Conservation (phyloP, 1,140 invertebrate genomes). For the Drosophila pallidifrons region DNA sequence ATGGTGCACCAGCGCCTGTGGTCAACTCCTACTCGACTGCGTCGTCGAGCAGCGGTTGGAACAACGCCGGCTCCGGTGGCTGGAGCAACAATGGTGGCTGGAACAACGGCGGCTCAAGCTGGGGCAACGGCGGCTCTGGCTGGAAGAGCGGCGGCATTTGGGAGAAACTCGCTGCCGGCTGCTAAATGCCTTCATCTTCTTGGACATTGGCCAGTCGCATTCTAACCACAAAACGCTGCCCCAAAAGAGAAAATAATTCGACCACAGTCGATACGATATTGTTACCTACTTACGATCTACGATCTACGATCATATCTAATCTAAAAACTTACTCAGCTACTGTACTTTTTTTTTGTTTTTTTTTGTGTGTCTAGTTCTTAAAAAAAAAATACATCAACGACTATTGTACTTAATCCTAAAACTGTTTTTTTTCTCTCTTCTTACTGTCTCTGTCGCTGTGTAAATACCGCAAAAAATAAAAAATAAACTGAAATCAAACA, state of each 20-base stretch:
- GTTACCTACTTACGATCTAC: conserved; percentile 26
- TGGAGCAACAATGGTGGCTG: conserved; percentile 18
- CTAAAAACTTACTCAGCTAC: conserved; percentile 39
- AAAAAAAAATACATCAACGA: conserved; percentile 52
- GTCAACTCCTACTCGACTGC: conserved; percentile 42
- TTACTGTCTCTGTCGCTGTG: background rate
- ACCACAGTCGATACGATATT: conserved; percentile 18
- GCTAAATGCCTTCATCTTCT: conserved; percentile 39
- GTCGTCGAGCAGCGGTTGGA: conserved; percentile 41
- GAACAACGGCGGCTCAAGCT: conserved; percentile 31
- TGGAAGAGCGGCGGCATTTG: conserved; percentile 78
- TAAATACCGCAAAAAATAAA: conserved; percentile 14
- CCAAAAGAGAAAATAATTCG: background rate
- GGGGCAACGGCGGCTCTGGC: conserved; percentile 28
- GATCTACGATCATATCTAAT: conserved; percentile 14
- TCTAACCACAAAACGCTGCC: conserved; percentile 29
- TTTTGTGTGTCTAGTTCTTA: conserved; percentile 60
- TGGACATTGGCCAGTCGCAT: background rate
- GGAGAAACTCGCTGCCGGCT: conserved; percentile 71
- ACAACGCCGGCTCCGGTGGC: conserved; percentile 24
- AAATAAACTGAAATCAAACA: background rate
- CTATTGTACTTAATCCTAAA: conserved; percentile 33
- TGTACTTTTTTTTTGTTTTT: conserved; percentile 56
- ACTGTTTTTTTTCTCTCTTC: conserved; percentile 37
- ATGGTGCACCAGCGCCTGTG: conserved; percentile 63